Conservation (phyloP, 1,140 invertebrate species). For the Drosophila punjabiensis region DNA sequence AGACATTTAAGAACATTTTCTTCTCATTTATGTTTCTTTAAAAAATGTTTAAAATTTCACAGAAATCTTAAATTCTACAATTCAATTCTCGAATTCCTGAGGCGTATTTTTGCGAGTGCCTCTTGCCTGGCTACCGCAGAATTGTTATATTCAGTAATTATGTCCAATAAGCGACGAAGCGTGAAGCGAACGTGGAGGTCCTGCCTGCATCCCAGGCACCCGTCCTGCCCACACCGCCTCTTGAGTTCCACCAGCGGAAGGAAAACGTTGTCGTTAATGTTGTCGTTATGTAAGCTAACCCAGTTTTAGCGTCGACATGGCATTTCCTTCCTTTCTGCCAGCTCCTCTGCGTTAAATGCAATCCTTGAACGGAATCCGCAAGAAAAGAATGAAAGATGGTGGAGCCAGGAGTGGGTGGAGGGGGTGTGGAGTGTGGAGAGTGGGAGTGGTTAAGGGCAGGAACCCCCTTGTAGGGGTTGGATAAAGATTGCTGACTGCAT, state of each 20-base stretch:
- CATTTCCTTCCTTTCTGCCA: conserved; percentile 76
- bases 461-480: conserved; percentile 15
- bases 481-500: conserved; percentile 50
- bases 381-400: conserved; percentile 43
- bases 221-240: not conserved
- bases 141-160: conserved; percentile 83
- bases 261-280: conserved; percentile 82
- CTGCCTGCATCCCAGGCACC: conserved; percentile 15
- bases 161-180: conserved; percentile 80
- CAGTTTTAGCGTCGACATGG: conserved; percentile 82
- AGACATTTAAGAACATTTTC: no score
- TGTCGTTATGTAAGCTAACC: conserved; percentile 81
- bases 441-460: not conserved
- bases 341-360: conserved; percentile 74
- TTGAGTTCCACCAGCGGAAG: conserved; percentile 42
- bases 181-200: conserved; percentile 45
- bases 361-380: conserved; percentile 49
- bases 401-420: no score
- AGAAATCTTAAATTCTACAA: not conserved
- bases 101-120: conserved; percentile 24
- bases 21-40: not conserved
- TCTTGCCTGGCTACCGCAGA: conserved; percentile 45
- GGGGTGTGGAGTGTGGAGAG: not conserved
- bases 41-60: not conserved
- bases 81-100: not conserved